Evolutionary conservation across 1,140 invertebrate genomes (phyloP), one percentile per base, ranked within the genome.

Genomic region (Sitophilus oryzae): DNA sequence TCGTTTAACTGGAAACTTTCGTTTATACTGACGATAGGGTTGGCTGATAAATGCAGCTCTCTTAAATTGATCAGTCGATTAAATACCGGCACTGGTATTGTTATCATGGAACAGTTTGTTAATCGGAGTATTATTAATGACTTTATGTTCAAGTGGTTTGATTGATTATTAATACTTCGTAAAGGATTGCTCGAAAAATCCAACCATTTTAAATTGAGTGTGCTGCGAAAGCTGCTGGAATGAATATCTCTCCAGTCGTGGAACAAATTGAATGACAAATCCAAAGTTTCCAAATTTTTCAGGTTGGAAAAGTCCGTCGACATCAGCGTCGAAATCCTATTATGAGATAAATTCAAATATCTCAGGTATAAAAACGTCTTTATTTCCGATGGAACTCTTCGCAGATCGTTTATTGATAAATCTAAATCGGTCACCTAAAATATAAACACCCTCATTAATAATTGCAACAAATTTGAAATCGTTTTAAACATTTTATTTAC

Each of bases 251-350:
- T 53, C 80, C 79, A 82, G 42, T 72, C 67, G 15, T 62, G 67
- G 40, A 83, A 77, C 10, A 70, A 62, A 60, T 82, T 82, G 47
- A 66, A 73, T 10, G 75, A 74, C 52, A 82, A 64, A 62, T 79
- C 72, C 22, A 83, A 60, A 2, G 69, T 66, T 59, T 77, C 68
- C 15, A 83, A 64, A 1, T 72, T 65, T 19, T 72, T 52, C 1
- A 83, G 66, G 2, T 75, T 70, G 44, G 72, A 50, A 2, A 82
- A 67, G 2, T 75, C 69, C 49, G 72, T 59, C 21, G 57, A 54
- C 2, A 67, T 67, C 41, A 83, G 46, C 16, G 62, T 62, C 3
- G 61, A 66, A 18, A 82, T 71, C 40, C 67, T 58, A 60, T 83
- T 83, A 25, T 73, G 65, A 18, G 79, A 80, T 15, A 82, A 49